phyloP scores from a whole-genome alignment of 1,140 invertebrate genomes.

The Leucophenga varia region DNA sequence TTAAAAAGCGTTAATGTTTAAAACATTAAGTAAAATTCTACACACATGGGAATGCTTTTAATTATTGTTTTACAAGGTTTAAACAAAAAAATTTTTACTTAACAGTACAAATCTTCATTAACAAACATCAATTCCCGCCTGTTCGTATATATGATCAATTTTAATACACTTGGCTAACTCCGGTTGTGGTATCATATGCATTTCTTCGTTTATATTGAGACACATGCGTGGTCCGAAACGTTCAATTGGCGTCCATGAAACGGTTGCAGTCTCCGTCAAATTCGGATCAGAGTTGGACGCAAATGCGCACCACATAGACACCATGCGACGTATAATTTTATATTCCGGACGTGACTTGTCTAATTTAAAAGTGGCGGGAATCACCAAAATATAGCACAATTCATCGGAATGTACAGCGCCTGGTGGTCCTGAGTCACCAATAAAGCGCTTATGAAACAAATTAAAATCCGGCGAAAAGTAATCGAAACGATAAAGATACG shows the following conservation, averaged over 20 bases:
- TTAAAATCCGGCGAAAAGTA: conserved; percentile 48
- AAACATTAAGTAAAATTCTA: too few species aligned
- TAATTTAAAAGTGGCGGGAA: conserved; percentile 52
- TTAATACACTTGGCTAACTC: conserved; percentile 44
- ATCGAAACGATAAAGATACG: conserved; percentile 57
- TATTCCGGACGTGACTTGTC: conserved; percentile 40
- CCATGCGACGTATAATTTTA: conserved; percentile 53
- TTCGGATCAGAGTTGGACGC: conserved; percentile 52
- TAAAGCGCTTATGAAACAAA: conserved; percentile 33
- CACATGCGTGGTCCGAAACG: conserved; percentile 34
- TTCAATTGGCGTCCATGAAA: conserved; percentile 48
- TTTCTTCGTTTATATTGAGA: conserved; percentile 52
- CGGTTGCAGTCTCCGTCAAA: conserved; percentile 18
- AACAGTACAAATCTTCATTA: too few species aligned
- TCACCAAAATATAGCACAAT: conserved; percentile 64
- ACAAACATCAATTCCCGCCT: conserved; percentile 15
- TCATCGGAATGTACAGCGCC: conserved; percentile 65
- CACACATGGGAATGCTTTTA: too few species aligned
- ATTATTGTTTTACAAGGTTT: too few species aligned
- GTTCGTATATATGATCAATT: conserved; percentile 22
- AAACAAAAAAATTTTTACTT: too few species aligned
- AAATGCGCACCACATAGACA: conserved; percentile 55
- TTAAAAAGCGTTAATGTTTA: too few species aligned
- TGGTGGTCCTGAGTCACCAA: too few species aligned
- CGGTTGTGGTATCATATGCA: conserved; percentile 49